These are phyloP conservation scores for Plectropomus leopardus DNA, from an alignment of 2,113 vertebrate genomes.

Conservation along the genomic window DNA sequence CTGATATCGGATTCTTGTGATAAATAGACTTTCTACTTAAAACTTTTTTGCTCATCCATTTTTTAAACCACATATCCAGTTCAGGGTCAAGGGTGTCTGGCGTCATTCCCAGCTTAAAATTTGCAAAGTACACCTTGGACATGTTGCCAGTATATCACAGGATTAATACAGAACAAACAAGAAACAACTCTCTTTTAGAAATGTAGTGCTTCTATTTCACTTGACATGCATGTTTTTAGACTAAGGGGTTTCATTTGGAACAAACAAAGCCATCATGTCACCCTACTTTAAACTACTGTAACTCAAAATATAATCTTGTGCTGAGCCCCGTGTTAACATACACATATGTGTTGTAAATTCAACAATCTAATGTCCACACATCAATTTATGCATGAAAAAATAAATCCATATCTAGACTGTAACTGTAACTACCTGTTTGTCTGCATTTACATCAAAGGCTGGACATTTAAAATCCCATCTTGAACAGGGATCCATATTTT, in stretches of 20 bases:
- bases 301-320: conserved; percentile 7
- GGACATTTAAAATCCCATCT: conserved; percentile 58
- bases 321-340: not conserved
- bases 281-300: not conserved
- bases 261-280: not conserved
- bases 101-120: not conserved
- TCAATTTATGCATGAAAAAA: conserved; percentile 2
- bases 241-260: not conserved
- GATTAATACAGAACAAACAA: not conserved
- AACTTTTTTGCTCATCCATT: not conserved
- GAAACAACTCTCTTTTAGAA: not conserved
- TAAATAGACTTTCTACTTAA: too few relatives aligned
- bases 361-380: conserved; percentile 4
- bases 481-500: conserved; percentile 48
- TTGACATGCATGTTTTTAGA: not conserved
- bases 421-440: conserved; percentile 19
- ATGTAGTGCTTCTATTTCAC: not conserved
- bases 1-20: too few relatives aligned
- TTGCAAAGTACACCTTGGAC: not conserved
- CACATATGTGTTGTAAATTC: conserved; percentile 20
- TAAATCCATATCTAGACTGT: not conserved
- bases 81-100: not conserved
- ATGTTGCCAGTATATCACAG: not conserved
- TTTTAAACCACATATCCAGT: not conserved
- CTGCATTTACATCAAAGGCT: conserved; percentile 33